phyloP scores from a whole-genome alignment of 2,113 vertebrate species.

The Mugil cephalus region DNA sequence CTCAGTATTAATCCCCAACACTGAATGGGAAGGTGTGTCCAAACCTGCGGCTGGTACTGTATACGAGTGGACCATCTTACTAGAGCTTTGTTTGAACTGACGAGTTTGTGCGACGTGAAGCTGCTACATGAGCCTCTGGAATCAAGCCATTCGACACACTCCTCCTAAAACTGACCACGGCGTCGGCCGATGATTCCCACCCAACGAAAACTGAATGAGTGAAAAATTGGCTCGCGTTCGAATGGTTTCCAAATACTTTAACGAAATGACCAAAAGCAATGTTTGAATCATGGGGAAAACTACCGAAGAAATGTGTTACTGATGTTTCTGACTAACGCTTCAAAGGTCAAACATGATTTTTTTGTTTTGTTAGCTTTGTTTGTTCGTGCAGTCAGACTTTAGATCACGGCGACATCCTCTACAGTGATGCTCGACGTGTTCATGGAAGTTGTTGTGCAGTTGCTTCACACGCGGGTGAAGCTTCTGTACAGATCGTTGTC shows the following conservation, averaged over 20 bases:
- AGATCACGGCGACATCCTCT: not conserved
- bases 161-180: not conserved
- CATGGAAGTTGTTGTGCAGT: not conserved
- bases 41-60: too few relatives aligned
- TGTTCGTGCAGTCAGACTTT: not conserved
- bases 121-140: slow-evolving; percentile 53
- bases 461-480: not conserved
- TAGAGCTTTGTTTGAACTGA: not conserved
- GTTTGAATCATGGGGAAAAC: slow-evolving; percentile 12
- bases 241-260: slow-evolving; percentile 24
- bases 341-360: not conserved
- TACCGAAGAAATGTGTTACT: too few relatives aligned
- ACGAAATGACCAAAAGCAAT: slow-evolving; percentile 39
- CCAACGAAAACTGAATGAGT: slow-evolving; percentile 8
- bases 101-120: slow-evolving; percentile 17
- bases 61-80: not conserved
- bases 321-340: too few relatives aligned
- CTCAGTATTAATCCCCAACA: too few relatives aligned
- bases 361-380: too few relatives aligned
- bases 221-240: not conserved
- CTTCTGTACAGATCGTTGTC: not conserved
- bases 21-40: too few relatives aligned
- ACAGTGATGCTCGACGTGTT: not conserved
- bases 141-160: slow-evolving; percentile 28
- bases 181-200: not conserved